Conservation (phyloP, 2,113 vertebrate species). For the Haplochromis burtoni region DNA sequence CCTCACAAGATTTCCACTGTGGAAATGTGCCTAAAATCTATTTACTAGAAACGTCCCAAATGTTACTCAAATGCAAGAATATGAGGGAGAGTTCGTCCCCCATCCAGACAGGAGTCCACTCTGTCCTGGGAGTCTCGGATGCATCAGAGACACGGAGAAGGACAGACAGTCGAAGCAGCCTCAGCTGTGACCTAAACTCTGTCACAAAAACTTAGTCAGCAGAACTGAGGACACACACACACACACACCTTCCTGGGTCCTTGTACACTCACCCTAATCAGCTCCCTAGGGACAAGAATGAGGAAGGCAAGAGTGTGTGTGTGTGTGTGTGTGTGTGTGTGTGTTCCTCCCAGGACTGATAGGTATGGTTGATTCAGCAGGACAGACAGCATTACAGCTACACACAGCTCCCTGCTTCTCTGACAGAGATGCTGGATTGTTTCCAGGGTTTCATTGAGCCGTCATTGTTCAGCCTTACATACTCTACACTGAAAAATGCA, state of each 20-base stretch:
- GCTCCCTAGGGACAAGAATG: neutral
- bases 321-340: neutral
- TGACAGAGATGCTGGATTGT: neutral
- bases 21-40: neutral
- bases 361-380: slow-evolving; percentile 18
- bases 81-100: neutral
- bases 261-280: slow-evolving; percentile 15
- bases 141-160: neutral
- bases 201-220: slow-evolving; percentile 12
- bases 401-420: neutral
- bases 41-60: neutral
- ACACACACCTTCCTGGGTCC: neutral
- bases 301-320: neutral
- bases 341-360: neutral
- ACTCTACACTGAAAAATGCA: neutral
- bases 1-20: neutral
- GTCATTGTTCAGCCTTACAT: neutral
- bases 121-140: neutral
- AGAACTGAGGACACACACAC: neutral
- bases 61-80: neutral
- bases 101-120: neutral
- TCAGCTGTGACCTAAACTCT: neutral
- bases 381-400: neutral
- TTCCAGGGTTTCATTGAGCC: neutral
- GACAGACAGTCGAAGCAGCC: neutral